phyloP scores from a whole-genome alignment of 1,140 invertebrate genomes.

The Hyphantria cunea region DNA sequence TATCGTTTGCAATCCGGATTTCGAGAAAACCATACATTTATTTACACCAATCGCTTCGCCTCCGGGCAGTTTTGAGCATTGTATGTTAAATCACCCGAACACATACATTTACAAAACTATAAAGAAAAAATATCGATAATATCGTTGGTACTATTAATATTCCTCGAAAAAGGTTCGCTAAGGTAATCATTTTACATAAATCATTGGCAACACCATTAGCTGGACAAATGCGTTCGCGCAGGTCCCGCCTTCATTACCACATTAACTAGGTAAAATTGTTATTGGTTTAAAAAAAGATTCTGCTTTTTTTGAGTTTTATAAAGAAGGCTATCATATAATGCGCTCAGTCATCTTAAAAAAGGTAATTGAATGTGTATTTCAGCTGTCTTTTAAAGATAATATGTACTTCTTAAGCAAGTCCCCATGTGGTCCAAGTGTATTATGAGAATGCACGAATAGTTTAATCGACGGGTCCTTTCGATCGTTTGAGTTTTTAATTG shows the following conservation, averaged over 20 bases:
- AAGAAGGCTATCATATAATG: too few species aligned
- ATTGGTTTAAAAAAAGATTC: conserved; percentile 19
- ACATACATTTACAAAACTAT: conserved; percentile 15
- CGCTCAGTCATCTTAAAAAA: neutral
- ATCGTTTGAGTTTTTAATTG: too few species aligned
- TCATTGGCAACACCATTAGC: conserved; percentile 26
- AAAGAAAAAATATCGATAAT: conserved; percentile 23
- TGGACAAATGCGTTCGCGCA: conserved; percentile 25
- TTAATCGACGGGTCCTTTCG: too few species aligned
- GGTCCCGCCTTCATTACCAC: conserved; percentile 15
- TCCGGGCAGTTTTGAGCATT: conserved; percentile 12
- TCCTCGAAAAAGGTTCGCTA: conserved; percentile 11
- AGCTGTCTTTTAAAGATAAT: too few species aligned
- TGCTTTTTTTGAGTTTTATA: too few species aligned
- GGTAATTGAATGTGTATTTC: neutral
- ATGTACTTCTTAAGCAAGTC: too few species aligned
- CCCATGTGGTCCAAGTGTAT: too few species aligned
- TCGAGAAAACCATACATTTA: conserved; percentile 14
- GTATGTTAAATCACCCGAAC: conserved; percentile 12
- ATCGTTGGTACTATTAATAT: conserved; percentile 23
- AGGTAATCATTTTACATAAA: conserved; percentile 23
- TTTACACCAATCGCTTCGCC: conserved; percentile 12
- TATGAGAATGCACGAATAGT: too few species aligned
- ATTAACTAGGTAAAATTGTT: conserved; percentile 25
- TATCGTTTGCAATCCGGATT: conserved; percentile 11